Evolutionary conservation across 1,140 invertebrate genomes (phyloP).

Genomic region (Hormaphis cornu): DNA sequence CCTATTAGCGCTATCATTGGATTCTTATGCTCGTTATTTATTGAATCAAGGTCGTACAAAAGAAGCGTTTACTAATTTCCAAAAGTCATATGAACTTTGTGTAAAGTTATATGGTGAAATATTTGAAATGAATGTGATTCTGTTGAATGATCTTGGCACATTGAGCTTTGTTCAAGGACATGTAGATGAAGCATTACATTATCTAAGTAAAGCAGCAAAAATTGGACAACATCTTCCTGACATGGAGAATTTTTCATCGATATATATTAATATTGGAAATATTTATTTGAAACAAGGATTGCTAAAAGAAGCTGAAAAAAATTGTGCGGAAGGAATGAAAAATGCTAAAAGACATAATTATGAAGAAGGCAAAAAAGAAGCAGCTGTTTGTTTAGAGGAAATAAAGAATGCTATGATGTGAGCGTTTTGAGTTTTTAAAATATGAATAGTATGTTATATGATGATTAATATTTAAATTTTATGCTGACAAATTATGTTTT

Average conservation of each 20-base stretch:
- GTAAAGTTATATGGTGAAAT: slow-evolving; percentile 51
- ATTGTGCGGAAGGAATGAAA: slow-evolving; percentile 59
- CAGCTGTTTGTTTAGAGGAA: slow-evolving; percentile 51
- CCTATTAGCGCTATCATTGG: slow-evolving; percentile 60
- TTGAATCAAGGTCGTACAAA: slow-evolving; percentile 53
- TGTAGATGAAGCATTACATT: slow-evolving; percentile 57
- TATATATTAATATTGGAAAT: slow-evolving; percentile 75
- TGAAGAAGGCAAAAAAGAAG: slow-evolving; percentile 54
- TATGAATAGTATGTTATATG: too few relatives aligned
- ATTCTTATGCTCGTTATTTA: slow-evolving; percentile 73
- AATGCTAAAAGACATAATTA: slow-evolving; percentile 57
- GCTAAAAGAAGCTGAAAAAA: slow-evolving; percentile 57
- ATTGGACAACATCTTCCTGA: slow-evolving; percentile 54
- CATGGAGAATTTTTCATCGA: slow-evolving; percentile 56
- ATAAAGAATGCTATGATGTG: slow-evolving; percentile 33
- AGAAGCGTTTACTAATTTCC: slow-evolving; percentile 57
- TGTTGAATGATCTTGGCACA: slow-evolving; percentile 78
- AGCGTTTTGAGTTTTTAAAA: not conserved
- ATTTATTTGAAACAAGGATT: slow-evolving; percentile 63
- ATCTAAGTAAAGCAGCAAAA: slow-evolving; percentile 60
- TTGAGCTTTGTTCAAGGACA: slow-evolving; percentile 57
- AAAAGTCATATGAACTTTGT: slow-evolving; percentile 60
- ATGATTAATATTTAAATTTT: too few relatives aligned
- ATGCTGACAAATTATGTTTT: too few relatives aligned
- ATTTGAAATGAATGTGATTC: slow-evolving; percentile 61